Percentiles rank a stretch among this genome's conserved stretches.
These are phyloP conservation scores for Merodon equestris DNA, from an alignment of 2,888 invertebrate genomes.

Conservation along the genomic window DNA sequence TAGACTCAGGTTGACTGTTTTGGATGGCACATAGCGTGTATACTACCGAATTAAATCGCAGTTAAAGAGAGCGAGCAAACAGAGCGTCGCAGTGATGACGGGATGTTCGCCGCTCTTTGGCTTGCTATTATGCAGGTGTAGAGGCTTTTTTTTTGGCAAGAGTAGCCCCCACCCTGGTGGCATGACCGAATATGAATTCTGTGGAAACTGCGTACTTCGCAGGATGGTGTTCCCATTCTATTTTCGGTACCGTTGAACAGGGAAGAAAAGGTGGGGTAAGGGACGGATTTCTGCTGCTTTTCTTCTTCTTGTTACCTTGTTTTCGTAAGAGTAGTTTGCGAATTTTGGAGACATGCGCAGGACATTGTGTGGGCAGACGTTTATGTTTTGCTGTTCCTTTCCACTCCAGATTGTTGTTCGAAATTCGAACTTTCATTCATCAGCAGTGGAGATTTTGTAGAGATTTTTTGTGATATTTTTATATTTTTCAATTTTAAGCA, in stretches of 20 bases:
- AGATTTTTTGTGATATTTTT: no score
- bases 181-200: constrained; percentile 22
- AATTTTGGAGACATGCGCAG: constrained; percentile 41
- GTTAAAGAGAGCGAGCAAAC: constrained; percentile 42
- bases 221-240: neutral
- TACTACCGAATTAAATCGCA: constrained; percentile 20
- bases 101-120: constrained; percentile 29
- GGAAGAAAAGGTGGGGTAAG: no score
- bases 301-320: neutral
- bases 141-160: constrained; percentile 28
- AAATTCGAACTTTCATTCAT: constrained; percentile 43
- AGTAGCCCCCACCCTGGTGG: constrained; percentile 46
- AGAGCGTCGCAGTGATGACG: constrained; percentile 41
- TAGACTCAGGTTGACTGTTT: constrained; percentile 41
- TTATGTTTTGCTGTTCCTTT: constrained; percentile 2
- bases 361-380: constrained; percentile 10
- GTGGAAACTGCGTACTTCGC: constrained; percentile 26
- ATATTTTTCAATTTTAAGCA: no score
- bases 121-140: constrained; percentile 5
- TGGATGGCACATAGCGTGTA: constrained; percentile 38
- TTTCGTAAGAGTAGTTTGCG: constrained; percentile 1
- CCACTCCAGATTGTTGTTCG: constrained; percentile 25
- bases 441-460: neutral
- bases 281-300: no score
- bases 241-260: neutral